Conservation (phyloP, 2,113 vertebrate species). For the Motacilla tschutschensis region DNA sequence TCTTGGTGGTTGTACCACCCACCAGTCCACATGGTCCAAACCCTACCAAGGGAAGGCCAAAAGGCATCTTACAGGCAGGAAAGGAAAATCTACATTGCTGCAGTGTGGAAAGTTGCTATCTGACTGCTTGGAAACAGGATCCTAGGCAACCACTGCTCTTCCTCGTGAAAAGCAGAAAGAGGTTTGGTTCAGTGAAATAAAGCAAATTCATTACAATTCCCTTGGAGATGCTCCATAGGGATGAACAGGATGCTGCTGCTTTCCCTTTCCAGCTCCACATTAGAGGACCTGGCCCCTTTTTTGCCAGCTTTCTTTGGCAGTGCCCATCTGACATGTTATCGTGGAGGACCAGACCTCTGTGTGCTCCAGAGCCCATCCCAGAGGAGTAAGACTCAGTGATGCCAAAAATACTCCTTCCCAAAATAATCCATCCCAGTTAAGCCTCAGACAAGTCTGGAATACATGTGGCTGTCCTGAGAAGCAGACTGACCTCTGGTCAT, state of each 20-base stretch:
- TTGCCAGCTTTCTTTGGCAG: constrained; percentile 17
- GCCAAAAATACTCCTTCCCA: constrained; percentile 25
- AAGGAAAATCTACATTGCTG: not conserved
- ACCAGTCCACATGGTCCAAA: not conserved
- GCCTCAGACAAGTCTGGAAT: not conserved
- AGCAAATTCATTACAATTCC: not conserved
- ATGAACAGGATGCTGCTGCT: not conserved
- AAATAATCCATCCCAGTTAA: not conserved
- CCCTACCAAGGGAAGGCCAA: not conserved
- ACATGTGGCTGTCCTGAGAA: not conserved
- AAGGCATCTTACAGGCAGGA: not conserved
- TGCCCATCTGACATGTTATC: not conserved
- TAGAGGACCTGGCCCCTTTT: not conserved
- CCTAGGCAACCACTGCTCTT: constrained; percentile 48
- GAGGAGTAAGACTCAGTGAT: not conserved
- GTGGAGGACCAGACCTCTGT: not conserved
- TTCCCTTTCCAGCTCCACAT: not conserved
- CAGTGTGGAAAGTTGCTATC: not conserved
- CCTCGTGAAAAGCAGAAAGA: constrained; percentile 4
- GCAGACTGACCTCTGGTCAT: not conserved
- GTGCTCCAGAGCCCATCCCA: not conserved
- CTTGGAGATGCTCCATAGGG: not conserved
- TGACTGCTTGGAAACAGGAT: constrained; percentile 12
- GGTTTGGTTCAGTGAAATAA: constrained; percentile 6
- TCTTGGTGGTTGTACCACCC: not conserved